phyloP scores from a whole-genome alignment of 2,888 invertebrate genomes.

The Hydropsyche betteni region DNA sequence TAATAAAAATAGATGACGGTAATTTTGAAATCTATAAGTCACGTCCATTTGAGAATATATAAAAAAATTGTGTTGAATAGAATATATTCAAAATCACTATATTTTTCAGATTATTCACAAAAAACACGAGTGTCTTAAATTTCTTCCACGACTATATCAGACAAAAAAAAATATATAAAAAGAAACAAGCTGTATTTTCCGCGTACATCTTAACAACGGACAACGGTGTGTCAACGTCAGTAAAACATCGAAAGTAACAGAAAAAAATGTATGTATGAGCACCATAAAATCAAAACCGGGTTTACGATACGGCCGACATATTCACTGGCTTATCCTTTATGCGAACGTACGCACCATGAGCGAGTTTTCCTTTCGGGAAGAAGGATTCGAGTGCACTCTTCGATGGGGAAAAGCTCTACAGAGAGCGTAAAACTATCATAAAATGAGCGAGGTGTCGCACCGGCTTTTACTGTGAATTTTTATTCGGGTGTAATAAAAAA shows the following conservation, averaged over 20 bases:
- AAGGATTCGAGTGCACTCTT: background rate
- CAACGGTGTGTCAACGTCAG: slow-evolving; percentile 12
- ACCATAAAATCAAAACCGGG: slow-evolving; percentile 25
- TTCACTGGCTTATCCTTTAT: slow-evolving; percentile 19
- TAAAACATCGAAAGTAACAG: slow-evolving; percentile 4
- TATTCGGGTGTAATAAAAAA: slow-evolving; percentile 12
- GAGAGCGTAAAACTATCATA: slow-evolving; percentile 16
- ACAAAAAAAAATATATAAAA: too few relatives aligned
- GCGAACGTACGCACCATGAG: background rate
- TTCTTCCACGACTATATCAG: too few relatives aligned
- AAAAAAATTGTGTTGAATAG: too few relatives aligned
- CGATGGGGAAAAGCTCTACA: background rate
- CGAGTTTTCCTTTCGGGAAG: background rate
- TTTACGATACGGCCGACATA: slow-evolving; percentile 23
- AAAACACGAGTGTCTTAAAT: too few relatives aligned
- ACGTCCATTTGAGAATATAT: too few relatives aligned
- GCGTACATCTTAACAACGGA: background rate
- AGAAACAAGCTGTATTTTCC: too few relatives aligned
- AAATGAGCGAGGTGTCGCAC: background rate
- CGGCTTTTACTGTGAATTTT: background rate
- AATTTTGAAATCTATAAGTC: too few relatives aligned
- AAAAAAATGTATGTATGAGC: slow-evolving; percentile 11
- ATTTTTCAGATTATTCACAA: too few relatives aligned
- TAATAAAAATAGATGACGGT: too few relatives aligned
- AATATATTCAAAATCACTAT: too few relatives aligned